Base-by-base conservation (phyloP, 2,797 vertebrate genomes). In the Macrochelys suwanniensis region DNA sequence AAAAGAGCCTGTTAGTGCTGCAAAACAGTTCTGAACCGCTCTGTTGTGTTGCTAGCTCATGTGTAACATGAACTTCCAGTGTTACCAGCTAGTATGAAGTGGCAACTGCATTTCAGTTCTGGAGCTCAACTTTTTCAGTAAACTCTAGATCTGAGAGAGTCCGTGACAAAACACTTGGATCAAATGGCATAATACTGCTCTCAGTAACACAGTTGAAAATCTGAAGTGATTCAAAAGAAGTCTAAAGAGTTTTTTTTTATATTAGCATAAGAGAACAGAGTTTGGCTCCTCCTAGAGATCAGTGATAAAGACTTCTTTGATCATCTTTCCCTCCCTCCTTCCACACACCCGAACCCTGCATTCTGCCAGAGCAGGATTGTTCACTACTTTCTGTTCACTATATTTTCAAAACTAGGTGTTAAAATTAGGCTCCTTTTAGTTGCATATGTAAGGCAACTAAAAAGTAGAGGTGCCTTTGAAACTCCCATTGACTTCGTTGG, bases 1-100 rank as follows among this genome's bases (percentile, higher is more conserved):
- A 45, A 28, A 28, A 47, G 13, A 47, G 42, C 23, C 16, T 47
- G 37, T 28, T 76, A 26, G 71, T 28, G 37, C 28, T 76, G 23
- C 11, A 76, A 76, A 76, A 45, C 71, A 47, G 12, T 26, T 26
- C 37, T 26, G 33, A 37, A 11, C 65, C 19, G 3, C 9, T 11
- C 5, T 13, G 12, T 28, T 59, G 23, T 0, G 1, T 23, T 71
- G 23, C 4, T 1, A 3, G 11, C 16, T 21, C 12, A 12, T 47
- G 17, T 25, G 54, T 25, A 13, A 54, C 4, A 25, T 68, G 7
- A 21, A 19, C 0, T 6, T 33, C 9, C 57, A 85, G 15, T 5
- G 12, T 42, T 47, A 45, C 25, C 0, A 0, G 11, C 37, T 54
- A 31, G 11, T 59, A 16, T 31, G 56, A 57, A 59, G 26, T 42